Evolutionary conservation across 2,888 invertebrate genomes (phyloP), one percentile per base, ranked within the genome.

Genomic region (Sminthurinus aureus): DNA sequence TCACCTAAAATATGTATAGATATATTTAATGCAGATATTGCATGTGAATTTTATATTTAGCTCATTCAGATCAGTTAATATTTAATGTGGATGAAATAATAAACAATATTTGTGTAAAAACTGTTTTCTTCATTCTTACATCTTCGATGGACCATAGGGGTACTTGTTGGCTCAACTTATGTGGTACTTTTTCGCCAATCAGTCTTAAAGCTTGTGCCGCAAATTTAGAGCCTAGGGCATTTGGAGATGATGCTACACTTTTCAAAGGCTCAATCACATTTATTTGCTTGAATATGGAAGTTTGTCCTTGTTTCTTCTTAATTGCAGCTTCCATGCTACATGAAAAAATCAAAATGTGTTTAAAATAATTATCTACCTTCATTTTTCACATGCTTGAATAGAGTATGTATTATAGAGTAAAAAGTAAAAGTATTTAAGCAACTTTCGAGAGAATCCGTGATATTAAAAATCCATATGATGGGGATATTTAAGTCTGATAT

Each of bases 321-420:
- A 99, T 98, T 66, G 97, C 97, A 15, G 99, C 98, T 91, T 99
- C 99, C 98, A 99, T 98, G 90, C 98, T 98, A 90, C 98, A 96
- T 50, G 52, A 22, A 38, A 38, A 38, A 38, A 79, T 73, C 26
- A 13, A 76, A 22, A 50, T 6, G 38, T 38, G 38, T 1, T 38
- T 6, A 38, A 38, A 38, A 38, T 38, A 76, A 18, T 6, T 64
- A n/a, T 64, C 9, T 18, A 64, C n/a, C n/a, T 1, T 64, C 58
- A 18, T 64, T 64, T n/a, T 20, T 26, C 8, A 26, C 38, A 69
- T 69, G 22, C n/a, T 69, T 13, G 20, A 69, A 69, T 69, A 4
- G 13, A 18, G 18, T 13, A n/a, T 69, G 64, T 6, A 38, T 38
- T 4, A 6, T 38, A 38, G 6, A 38, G 6, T 38, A 38, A 38